Evolutionary conservation across 1,140 invertebrate genomes (phyloP), one percentile per base, ranked within the genome.

Genomic region (Solen grandis): DNA sequence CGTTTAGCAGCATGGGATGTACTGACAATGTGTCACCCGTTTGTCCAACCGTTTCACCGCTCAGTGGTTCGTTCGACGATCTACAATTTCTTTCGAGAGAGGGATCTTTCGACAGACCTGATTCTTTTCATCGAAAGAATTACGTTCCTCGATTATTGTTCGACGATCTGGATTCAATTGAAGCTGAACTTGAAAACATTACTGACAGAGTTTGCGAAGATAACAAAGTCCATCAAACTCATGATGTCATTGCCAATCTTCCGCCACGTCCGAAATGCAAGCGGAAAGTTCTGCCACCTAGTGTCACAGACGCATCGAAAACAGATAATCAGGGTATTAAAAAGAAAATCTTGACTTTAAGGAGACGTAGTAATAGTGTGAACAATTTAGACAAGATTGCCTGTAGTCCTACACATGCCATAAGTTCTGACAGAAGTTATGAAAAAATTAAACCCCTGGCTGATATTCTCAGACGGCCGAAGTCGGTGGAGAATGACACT

Each of bases 101-200:
- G 29, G 5, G n/a, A 29, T 27, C 55, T 2, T 60, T 36, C 13
- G 14, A 22, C 2, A 31, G 57, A 46, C 29, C 63, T 8, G 31
- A 59, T 57, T 59, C 63, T 14, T 62, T 54, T 29, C 50, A 36
- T 27, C 52, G 62, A 4, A 68, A 8, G 41, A 69, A 69, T 46
- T 65, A 27, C 14, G 13, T 63, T 25, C 13, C 14, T 29, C 33
- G 1, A 38, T 22, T 5, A 19, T 68, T 19, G 16, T 46, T 50
- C 16, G 59, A 0, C 41, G 50, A 59, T 33, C 25, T 68, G 13
- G 75, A 69, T 33, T 22, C 63, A 22, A 46, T 68, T 60, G 75
- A 78, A n/a, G 65, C 68, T 41, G 75, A 78, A 66, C 54, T 78
- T 54, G 75, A 78, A 50, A 68, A 68, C 19, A 69, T 78, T 41